A percentile compares a stretch with the other conserved stretches of the same genome.
Conservation (phyloP, 2,888 invertebrate species). For the Terebella lapidaria region DNA sequence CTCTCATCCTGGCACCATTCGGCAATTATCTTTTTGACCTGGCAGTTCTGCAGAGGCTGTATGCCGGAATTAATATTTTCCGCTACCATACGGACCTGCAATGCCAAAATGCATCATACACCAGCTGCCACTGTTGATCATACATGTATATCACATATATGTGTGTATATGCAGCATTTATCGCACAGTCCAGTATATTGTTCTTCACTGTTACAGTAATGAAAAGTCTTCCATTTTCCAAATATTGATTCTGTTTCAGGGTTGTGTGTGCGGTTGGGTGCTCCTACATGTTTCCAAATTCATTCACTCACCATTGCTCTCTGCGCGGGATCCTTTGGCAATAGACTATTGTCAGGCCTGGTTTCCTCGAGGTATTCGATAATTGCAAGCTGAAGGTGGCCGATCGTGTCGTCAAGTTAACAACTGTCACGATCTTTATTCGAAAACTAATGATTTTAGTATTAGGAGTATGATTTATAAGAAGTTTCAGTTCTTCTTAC, state of each 20-base stretch:
- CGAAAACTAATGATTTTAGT: no score
- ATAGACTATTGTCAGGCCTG: constrained; percentile 67
- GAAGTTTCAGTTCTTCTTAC: no score
- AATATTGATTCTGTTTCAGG: no score
- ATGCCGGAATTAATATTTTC: constrained; percentile 89
- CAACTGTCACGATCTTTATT: no score
- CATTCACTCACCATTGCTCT: constrained; percentile 69
- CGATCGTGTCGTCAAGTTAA: no score
- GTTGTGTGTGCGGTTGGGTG: no score
- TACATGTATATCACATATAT: no score
- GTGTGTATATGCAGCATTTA: neutral
- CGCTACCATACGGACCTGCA: constrained; percentile 59
- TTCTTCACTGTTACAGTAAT: neutral
- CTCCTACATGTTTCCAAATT: no score
- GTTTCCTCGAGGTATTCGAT: constrained; percentile 95
- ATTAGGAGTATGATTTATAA: no score
- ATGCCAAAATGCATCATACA: neutral
- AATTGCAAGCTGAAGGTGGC: constrained; percentile 69
- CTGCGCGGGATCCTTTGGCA: constrained; percentile 83
- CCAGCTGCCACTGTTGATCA: neutral
- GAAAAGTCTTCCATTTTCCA: no score
- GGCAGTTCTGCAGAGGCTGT: constrained; percentile 77
- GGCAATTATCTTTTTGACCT: constrained; percentile 13
- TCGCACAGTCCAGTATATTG: neutral
- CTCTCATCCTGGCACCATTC: constrained; percentile 52